These are phyloP conservation scores for Panthera leo DNA, from an alignment of 2,113 vertebrate genomes.

Conservation along the genomic window DNA sequence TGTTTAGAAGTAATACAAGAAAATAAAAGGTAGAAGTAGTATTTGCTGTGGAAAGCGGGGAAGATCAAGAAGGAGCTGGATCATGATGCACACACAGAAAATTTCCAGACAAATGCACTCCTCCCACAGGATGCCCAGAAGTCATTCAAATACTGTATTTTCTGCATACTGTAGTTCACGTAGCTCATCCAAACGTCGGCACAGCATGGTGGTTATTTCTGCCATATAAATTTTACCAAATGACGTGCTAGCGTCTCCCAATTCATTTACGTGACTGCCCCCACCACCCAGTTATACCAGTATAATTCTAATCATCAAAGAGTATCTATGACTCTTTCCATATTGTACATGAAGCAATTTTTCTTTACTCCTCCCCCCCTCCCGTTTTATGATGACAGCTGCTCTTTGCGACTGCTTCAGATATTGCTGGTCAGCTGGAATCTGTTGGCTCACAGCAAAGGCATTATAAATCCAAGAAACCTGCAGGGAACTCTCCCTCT, in stretches of 20 bases:
- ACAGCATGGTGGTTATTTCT: not conserved
- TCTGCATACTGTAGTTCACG: not conserved
- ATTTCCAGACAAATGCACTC: not conserved
- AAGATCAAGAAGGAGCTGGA: not conserved
- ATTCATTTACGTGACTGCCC: not conserved
- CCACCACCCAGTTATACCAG: not conserved
- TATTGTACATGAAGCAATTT: not conserved
- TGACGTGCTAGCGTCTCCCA: not conserved
- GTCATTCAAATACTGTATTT: not conserved
- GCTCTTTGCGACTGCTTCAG: not conserved
- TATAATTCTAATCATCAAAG: not conserved
- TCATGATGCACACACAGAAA: not conserved
- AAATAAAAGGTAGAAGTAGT: not conserved
- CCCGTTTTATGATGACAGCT: not conserved
- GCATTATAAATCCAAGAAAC: slow-evolving; percentile 19
- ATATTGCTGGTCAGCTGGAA: not conserved
- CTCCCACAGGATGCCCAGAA: not conserved
- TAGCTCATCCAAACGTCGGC: not conserved
- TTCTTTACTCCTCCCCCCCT: accelerated
- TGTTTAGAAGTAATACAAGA: slow-evolving; percentile 17
- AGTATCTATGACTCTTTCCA: not conserved
- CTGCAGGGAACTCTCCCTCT: not conserved
- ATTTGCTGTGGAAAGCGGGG: not conserved
- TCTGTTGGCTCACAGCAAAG: not conserved
- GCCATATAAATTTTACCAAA: not conserved